phyloP scores from a whole-genome alignment of 2,888 invertebrate species.

The Pyrocoelia pectoralis region DNA sequence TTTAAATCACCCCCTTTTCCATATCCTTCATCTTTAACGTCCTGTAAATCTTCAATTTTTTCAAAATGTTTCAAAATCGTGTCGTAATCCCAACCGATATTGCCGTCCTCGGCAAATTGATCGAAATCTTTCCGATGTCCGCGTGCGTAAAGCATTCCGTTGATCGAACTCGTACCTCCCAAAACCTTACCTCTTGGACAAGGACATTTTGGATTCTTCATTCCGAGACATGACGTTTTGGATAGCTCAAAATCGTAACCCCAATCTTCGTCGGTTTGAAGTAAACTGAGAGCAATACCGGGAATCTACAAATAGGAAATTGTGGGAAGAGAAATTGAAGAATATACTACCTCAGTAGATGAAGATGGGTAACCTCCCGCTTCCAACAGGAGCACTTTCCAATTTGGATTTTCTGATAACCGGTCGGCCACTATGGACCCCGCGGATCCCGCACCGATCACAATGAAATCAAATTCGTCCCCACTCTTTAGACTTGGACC shows the following conservation, averaged over 20 bases:
- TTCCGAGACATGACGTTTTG: constrained; percentile 45
- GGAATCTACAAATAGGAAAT: too few relatives aligned
- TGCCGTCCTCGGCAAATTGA: constrained; percentile 80
- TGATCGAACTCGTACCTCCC: constrained; percentile 62
- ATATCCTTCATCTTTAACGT: constrained; percentile 24
- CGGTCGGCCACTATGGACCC: constrained; percentile 61
- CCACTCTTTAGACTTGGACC: constrained; percentile 49
- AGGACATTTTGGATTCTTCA: constrained; percentile 44
- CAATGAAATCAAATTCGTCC: too few relatives aligned
- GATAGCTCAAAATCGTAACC: constrained; percentile 45
- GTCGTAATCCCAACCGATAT: constrained; percentile 82
- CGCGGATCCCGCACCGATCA: constrained; percentile 63
- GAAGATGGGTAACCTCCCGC: constrained; percentile 46
- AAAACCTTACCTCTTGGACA: constrained; percentile 62
- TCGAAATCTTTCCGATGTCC: constrained; percentile 80
- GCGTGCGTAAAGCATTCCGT: constrained; percentile 59
- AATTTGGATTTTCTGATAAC: too few relatives aligned
- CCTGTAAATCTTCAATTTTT: constrained; percentile 59
- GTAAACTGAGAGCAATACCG: too few relatives aligned
- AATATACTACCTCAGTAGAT: constrained; percentile 72
- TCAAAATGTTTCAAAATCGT: constrained; percentile 79
- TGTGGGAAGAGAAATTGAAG: too few relatives aligned
- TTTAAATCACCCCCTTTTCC: constrained; percentile 36
- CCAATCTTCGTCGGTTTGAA: constrained; percentile 52
- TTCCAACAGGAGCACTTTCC: too few relatives aligned